Evolutionary conservation across 2,888 invertebrate genomes (phyloP).

Genomic region (Pammene fasciana): DNA sequence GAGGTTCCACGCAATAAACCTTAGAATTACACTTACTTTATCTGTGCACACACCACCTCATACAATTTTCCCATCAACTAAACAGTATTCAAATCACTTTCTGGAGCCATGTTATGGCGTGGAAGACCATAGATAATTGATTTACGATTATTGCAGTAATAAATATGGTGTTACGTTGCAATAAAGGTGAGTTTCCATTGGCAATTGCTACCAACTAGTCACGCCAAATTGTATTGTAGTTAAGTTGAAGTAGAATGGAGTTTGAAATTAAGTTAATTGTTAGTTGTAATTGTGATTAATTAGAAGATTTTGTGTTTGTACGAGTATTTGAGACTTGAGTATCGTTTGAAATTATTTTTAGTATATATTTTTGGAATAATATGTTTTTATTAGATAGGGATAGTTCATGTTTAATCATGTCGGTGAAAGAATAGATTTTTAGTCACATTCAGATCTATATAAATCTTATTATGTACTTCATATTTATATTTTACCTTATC

Average conservation of each 20-base stretch:
- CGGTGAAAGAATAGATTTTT: too few species aligned
- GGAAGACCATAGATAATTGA: conserved; percentile 41
- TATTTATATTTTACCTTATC: too few species aligned
- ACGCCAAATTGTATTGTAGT: conserved; percentile 33
- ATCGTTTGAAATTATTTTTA: too few species aligned
- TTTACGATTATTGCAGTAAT: conserved; percentile 37
- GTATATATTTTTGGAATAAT: too few species aligned
- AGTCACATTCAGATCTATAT: too few species aligned
- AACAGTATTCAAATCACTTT: conserved; percentile 39
- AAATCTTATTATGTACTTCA: too few species aligned
- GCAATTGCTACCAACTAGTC: conserved; percentile 12
- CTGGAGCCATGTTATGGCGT: conserved; percentile 33
- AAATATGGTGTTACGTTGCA: conserved; percentile 24
- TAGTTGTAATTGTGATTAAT: conserved; percentile 32
- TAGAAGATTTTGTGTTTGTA: neutral
- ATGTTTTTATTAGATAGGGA: too few species aligned
- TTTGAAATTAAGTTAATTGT: conserved; percentile 21
- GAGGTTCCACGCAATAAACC: conserved; percentile 35
- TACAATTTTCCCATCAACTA: conserved; percentile 41
- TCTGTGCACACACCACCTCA: conserved; percentile 24
- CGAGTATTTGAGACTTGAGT: neutral
- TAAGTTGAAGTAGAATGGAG: conserved; percentile 26
- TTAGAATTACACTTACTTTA: conserved; percentile 32
- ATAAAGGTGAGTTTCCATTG: conserved; percentile 20
- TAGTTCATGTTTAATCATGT: too few species aligned